A percentile compares a stretch with the other conserved stretches of the same genome.
Evolutionary conservation across 2,797 vertebrate genomes (phyloP).

Genomic region (Anguilla marmorata): DNA sequence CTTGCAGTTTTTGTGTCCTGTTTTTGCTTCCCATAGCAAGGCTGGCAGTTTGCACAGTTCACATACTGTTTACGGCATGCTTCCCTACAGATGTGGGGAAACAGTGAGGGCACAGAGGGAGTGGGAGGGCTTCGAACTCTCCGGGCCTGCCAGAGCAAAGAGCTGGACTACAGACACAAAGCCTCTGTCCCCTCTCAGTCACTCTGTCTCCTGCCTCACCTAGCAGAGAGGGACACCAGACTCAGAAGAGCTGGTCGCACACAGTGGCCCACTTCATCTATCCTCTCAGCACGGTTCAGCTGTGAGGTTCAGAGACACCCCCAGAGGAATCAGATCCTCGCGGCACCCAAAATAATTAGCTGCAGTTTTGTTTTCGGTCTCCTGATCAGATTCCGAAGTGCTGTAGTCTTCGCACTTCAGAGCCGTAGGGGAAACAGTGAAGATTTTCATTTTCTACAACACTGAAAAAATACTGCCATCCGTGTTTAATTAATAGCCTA

Average conservation of each 20-base stretch:
- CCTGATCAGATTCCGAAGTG: slow-evolving; percentile 44
- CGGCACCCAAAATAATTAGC: slow-evolving; percentile 50
- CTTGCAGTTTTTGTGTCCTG: neutral
- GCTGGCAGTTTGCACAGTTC: neutral
- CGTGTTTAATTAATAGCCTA: slow-evolving; percentile 9
- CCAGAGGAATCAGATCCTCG: slow-evolving; percentile 19
- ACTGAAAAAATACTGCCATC: neutral
- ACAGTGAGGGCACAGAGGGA: neutral
- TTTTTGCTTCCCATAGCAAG: slow-evolving; percentile 15
- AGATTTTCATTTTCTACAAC: slow-evolving; percentile 14
- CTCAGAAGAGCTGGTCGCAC: neutral
- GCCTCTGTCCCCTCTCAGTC: neutral
- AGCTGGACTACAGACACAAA: slow-evolving; percentile 1
- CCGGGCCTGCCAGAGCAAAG: neutral
- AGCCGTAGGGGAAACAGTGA: slow-evolving; percentile 28
- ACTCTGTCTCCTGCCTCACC: neutral
- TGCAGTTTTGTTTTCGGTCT: slow-evolving; percentile 49
- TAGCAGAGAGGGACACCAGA: neutral
- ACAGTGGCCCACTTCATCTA: slow-evolving; percentile 4
- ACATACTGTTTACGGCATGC: neutral
- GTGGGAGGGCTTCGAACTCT: neutral
- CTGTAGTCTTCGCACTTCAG: slow-evolving; percentile 38
- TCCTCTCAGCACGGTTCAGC: slow-evolving; percentile 2
- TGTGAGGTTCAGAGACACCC: slow-evolving; percentile 17
- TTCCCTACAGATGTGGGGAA: neutral